These are phyloP conservation scores for Prionailurus viverrinus DNA, from an alignment of 2,113 vertebrate species.

Conservation along the genomic window DNA sequence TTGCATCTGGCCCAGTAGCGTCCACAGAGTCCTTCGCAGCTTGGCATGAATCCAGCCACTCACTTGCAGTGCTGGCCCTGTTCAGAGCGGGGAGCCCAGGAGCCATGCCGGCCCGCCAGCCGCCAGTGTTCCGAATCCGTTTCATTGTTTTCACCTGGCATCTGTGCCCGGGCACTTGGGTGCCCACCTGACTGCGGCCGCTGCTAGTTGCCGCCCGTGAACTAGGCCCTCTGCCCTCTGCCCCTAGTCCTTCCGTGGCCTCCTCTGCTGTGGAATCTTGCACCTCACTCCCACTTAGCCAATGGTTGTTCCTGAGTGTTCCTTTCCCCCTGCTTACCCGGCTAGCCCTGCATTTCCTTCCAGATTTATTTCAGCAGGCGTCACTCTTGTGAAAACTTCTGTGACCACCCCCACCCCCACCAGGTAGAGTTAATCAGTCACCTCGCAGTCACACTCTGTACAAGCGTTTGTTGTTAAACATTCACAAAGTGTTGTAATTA, in stretches of 20 bases:
- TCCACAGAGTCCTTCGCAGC: not conserved
- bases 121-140: not conserved
- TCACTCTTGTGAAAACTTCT: not conserved
- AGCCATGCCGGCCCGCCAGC: not conserved
- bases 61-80: not conserved
- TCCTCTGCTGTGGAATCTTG: not conserved
- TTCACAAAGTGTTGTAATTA: conserved; percentile 76
- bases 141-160: not conserved
- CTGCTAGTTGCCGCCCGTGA: not conserved
- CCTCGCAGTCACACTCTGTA: conserved; percentile 54
- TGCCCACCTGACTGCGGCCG: not conserved
- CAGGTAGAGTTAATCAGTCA: conserved; percentile 73
- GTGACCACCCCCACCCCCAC: not conserved
- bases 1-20: not conserved
- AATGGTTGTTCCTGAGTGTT: not conserved
- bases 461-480: conserved; percentile 71
- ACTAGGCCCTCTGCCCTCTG: not conserved
- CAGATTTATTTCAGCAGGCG: not conserved
- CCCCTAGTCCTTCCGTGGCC: not conserved
- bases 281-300: not conserved
- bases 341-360: conserved; percentile 22
- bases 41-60: not conserved
- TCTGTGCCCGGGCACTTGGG: not conserved
- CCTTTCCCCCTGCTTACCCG: not conserved
- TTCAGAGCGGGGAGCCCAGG: not conserved